Base-by-base conservation (phyloP, 1,140 invertebrate species). In the Campoletis sonorensis region DNA sequence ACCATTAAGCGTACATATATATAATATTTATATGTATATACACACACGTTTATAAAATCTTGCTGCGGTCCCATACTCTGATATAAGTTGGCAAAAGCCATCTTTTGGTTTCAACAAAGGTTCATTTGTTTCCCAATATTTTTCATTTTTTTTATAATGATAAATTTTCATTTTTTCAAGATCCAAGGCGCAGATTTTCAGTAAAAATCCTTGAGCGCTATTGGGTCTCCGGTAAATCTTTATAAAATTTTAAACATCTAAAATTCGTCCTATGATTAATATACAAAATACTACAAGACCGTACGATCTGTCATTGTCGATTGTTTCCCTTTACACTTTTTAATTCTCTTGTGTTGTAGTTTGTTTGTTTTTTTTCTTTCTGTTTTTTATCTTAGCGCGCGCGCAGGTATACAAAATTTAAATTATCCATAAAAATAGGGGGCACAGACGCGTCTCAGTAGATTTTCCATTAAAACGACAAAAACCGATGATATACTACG, bases 41-140 rank as follows among this genome's bases (percentile, higher is more conserved):
- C 3, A 45, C 40, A 13, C 40, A 45, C 40, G 72, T 81, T 85
- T 88, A 86, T 85, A 87, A 88, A 89, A 86, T 85, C 78, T 87
- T 81, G 86, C 76, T 87, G 82, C 85, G 87, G 87, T 89, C 89
- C 87, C 88, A 84, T 84, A 80, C 58, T 86, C 83, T 87, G 89
- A 90, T 90, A 89, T 88, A 70, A 8, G 84, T 72, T 75, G 85
- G 84, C 81, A 45, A 45, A 83, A 81, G 83, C 85, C 84, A 82
- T 75, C 79, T 70, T 79, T 85, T 85, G 68, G 45, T 85, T 83
- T 80, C 51, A 80, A 85, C 85, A 33, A 84, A 84, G 84, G 45
- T 81, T 73, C n/a, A 27, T 80, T 72, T 33, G 49, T 72, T 77
- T 49, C 33, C n/a, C 13, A 1, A 16, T 77, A 67, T 78, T 78